These are phyloP conservation scores for Clanis bilineata DNA, from an alignment of 2,888 invertebrate genomes.

Conservation along the genomic window DNA sequence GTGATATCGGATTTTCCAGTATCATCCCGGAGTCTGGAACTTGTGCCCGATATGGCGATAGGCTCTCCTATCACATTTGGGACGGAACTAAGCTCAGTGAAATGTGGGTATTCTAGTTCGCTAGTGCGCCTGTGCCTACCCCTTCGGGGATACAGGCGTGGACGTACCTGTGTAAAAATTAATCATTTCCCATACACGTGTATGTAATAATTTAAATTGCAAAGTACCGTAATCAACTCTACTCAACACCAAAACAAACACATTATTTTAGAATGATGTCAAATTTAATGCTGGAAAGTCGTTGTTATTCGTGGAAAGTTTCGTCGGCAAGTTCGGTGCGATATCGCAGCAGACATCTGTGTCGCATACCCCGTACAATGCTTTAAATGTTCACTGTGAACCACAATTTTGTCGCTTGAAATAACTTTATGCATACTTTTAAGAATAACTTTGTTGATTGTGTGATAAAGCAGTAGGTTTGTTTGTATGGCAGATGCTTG, in stretches of 20 bases:
- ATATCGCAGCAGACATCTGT: constrained; percentile 2
- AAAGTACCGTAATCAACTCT: neutral
- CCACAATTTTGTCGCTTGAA: constrained; percentile 2
- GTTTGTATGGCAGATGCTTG: no score
- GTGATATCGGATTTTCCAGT: no score
- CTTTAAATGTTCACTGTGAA: neutral
- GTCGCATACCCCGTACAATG: constrained; percentile 3
- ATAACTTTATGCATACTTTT: neutral
- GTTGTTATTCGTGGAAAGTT: neutral
- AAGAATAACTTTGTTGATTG: neutral
- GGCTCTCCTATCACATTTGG: no score
- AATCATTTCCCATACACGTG: no score
- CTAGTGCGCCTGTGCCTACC: no score
- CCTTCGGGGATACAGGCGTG: no score
- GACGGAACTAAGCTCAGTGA: no score
- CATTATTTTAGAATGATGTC: neutral
- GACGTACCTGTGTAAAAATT: no score
- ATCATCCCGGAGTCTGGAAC: no score
- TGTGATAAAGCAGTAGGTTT: neutral
- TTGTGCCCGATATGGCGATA: no score
- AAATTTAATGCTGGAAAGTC: neutral
- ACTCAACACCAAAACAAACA: neutral
- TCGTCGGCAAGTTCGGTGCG: neutral
- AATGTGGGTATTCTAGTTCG: no score
- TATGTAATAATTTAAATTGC: no score